Percentiles rank a stretch among this genome's conserved stretches.
phyloP scores from a whole-genome alignment of 2,113 vertebrate genomes.

The Grammomys surdaster region DNA sequence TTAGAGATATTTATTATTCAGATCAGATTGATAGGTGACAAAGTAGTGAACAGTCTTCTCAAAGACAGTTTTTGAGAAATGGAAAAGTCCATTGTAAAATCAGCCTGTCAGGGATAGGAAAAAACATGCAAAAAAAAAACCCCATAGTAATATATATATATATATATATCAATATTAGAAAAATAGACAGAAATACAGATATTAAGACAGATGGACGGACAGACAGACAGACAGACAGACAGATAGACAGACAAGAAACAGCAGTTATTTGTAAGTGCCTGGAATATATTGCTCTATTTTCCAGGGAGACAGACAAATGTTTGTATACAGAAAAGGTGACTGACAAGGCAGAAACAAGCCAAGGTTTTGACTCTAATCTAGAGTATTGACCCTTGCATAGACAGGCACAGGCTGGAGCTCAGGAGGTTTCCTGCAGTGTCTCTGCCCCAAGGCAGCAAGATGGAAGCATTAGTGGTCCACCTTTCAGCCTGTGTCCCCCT shows the following conservation, averaged over 20 bases:
- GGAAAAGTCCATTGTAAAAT: neutral
- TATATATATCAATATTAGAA: neutral
- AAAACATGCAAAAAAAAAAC: neutral
- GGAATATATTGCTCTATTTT: neutral
- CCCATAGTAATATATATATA: neutral
- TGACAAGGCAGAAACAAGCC: neutral
- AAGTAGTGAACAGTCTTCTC: neutral
- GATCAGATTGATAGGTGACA: conserved; percentile 1
- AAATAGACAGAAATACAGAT: too few relatives aligned
- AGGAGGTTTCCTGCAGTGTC: neutral
- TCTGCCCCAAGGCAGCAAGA: neutral
- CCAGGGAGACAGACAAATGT: neutral
- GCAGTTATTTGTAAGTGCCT: neutral
- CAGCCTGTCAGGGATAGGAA: neutral
- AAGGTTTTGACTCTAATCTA: neutral
- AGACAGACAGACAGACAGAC: neutral
- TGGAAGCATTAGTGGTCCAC: too few relatives aligned
- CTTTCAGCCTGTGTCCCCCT: neutral
- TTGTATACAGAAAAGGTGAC: neutral
- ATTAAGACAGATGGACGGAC: too few relatives aligned
- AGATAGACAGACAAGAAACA: neutral
- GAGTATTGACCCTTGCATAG: neutral
- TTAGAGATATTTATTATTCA: conserved; percentile 6
- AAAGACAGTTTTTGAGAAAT: conserved; percentile 14
- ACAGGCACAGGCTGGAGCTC: neutral